Evolutionary conservation across 2,113 vertebrate species (phyloP), one percentile per base, ranked within the genome.

Genomic region (Notothenia rossii): DNA sequence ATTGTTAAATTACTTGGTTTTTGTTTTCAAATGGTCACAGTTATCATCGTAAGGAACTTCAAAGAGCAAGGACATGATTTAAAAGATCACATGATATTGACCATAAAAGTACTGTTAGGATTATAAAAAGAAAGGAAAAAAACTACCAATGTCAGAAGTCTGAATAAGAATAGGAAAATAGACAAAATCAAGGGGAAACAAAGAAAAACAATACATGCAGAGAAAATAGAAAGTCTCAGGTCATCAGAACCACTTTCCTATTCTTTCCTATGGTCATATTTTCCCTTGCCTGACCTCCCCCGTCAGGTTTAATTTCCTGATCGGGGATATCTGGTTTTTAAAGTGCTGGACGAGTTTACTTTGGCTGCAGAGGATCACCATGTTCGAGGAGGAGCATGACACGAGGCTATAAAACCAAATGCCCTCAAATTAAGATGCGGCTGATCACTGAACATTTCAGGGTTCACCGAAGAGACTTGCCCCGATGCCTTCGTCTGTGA

Each of bases 231-330:
- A 62, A 45, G 33, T 67, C 66, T 69, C 64, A 62, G 72, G 59
- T 74, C 75, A 75, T 80, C 85, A 29, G 2, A 10, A 58, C 1
- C 15, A 67, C 53, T 86, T 81, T 78, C 53, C 55, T 22, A 8
- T 12, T 72, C 58, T 82, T 79, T 82, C 65, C 74, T 72, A 59
- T 75, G 79, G 64, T 91, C 85, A 91, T 54, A 89, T 77, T 89
- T 89, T 90, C 88, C 86, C 59, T 59, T 33, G 68, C 49, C 51
- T 84, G 84, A 86, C 65, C 79, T 74, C 68, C 25, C 17, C 81
- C 82, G 64, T 67, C 83, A 85, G 72, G 61, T 89, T 86, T 89
- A 22, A 94, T 91, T 90, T 88, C 80, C 85, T 85, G 75, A 86
- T 84, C 60, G 56, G 22, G 64, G 59, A 90, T 79, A 84, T 87